Conservation (phyloP, 2,797 vertebrate genomes). For the Paramormyrops hopkinsi region DNA sequence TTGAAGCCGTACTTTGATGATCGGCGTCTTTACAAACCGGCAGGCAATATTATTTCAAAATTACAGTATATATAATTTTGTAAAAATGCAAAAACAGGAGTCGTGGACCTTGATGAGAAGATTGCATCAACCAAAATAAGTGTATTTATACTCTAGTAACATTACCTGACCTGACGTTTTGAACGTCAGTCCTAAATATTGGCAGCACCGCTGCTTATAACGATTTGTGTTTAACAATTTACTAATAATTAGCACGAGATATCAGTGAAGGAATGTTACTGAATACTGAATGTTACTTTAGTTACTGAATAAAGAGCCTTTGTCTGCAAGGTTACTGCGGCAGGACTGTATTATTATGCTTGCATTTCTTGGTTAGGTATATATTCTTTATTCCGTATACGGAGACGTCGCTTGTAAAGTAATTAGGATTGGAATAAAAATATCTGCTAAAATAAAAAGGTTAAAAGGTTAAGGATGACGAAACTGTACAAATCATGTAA, state of each 20-base stretch:
- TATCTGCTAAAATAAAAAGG: not conserved
- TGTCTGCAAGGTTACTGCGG: not conserved
- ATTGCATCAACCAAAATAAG: not conserved
- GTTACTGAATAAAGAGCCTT: not conserved
- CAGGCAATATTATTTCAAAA: not conserved
- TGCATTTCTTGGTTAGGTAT: not conserved
- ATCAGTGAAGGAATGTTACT: not conserved
- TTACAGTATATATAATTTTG: not conserved
- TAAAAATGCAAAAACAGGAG: not conserved
- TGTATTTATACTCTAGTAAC: not conserved
- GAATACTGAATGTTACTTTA: not conserved
- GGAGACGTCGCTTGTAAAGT: not conserved
- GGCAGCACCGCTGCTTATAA: not conserved
- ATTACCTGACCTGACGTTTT: not conserved
- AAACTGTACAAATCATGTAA: not conserved
- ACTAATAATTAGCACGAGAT: not conserved
- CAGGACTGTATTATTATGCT: not conserved
- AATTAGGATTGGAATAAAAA: not conserved
- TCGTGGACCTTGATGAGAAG: not conserved
- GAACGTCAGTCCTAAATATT: not conserved
- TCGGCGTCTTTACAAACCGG: not conserved
- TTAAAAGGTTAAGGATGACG: not conserved
- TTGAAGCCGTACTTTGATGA: not conserved
- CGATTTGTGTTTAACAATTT: not conserved
- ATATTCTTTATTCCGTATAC: not conserved